phyloP scores from a whole-genome alignment of 1,140 invertebrate species.

The Triops longicaudatus region DNA sequence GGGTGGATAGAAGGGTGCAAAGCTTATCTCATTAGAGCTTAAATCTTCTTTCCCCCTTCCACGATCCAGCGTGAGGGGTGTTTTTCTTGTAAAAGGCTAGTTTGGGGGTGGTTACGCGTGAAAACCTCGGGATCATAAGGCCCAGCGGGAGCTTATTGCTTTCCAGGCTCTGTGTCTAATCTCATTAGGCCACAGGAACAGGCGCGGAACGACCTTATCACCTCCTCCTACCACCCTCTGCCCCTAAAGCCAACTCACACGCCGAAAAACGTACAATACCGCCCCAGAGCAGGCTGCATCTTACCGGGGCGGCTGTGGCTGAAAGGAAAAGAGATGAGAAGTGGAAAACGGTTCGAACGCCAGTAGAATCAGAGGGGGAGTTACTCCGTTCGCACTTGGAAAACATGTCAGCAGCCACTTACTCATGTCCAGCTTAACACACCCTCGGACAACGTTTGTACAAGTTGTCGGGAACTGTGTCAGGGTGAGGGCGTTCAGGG shows the following conservation, averaged over 20 bases:
- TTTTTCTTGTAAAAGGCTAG: background rate
- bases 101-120: constrained; percentile 2
- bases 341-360: background rate
- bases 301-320: no score
- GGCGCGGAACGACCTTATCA: background rate
- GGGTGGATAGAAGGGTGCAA: background rate
- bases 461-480: no score
- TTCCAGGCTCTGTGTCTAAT: background rate
- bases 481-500: no score
- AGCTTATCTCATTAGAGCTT: background rate
- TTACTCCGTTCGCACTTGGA: background rate
- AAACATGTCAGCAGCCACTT: background rate
- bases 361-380: background rate
- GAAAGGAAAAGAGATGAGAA: background rate
- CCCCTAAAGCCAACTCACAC: no score
- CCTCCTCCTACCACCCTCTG: background rate
- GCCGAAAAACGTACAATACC: no score
- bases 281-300: no score
- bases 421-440: background rate
- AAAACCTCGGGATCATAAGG: constrained; percentile 11
- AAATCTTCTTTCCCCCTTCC: background rate
- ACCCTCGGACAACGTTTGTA: background rate
- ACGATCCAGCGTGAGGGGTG: background rate
- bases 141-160: constrained; percentile 10
- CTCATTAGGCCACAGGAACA: background rate